These are phyloP conservation scores for Synanthedon tipuliformis DNA, from an alignment of 2,888 invertebrate genomes.

Conservation along the genomic window DNA sequence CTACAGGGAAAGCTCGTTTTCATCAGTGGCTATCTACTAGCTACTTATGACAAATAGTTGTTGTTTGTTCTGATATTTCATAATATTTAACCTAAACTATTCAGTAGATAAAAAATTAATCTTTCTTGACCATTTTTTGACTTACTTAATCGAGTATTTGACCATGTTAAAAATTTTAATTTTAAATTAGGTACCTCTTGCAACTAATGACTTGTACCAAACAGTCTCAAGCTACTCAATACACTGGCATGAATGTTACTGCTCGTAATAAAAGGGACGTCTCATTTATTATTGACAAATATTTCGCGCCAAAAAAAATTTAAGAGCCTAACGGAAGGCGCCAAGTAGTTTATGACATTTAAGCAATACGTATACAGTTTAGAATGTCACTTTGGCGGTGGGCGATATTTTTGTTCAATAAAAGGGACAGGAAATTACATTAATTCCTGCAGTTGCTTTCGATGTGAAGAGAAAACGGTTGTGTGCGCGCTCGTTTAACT, in stretches of 20 bases:
- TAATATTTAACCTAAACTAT: too few relatives aligned
- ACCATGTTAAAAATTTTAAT: too few relatives aligned
- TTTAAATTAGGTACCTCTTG: constrained; percentile 5
- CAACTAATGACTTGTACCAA: constrained; percentile 11
- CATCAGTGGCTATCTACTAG: too few relatives aligned
- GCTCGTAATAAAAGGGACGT: constrained; percentile 57
- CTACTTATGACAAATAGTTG: too few relatives aligned
- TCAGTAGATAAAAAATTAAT: too few relatives aligned
- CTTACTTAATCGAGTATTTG: too few relatives aligned
- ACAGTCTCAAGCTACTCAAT: constrained; percentile 36
- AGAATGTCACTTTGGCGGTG: constrained; percentile 46
- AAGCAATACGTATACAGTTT: constrained; percentile 15
- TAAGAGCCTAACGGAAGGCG: constrained; percentile 57
- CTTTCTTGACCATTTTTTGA: too few relatives aligned
- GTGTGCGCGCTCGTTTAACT: constrained; percentile 43
- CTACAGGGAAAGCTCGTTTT: too few relatives aligned
- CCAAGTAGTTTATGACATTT: constrained; percentile 58
- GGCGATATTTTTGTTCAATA: constrained; percentile 27
- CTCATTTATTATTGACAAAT: constrained; percentile 70
- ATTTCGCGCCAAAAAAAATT: constrained; percentile 58
- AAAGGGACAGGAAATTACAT: constrained; percentile 48
- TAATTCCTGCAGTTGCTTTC: constrained; percentile 8
- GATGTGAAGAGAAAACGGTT: not conserved
- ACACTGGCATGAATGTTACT: constrained; percentile 42
- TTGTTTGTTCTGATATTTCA: too few relatives aligned